phyloP scores from a whole-genome alignment of 2,888 invertebrate genomes.

The Parnassius glacialis region DNA sequence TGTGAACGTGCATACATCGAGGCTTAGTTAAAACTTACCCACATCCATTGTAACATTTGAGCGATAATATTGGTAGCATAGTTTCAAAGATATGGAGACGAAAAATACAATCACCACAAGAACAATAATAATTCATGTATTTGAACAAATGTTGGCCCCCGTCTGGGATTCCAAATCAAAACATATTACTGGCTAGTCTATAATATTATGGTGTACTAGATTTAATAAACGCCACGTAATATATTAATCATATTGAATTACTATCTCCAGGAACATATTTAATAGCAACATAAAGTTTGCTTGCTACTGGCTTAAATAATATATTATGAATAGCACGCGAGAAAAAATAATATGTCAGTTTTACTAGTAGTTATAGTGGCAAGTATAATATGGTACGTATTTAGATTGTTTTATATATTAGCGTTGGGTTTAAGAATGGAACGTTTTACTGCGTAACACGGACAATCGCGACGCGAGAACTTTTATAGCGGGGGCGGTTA shows the following conservation, averaged over 20 bases:
- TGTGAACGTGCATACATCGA: no score
- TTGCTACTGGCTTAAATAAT: background rate
- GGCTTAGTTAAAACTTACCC: no score
- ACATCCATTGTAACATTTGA: no score
- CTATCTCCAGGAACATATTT: background rate
- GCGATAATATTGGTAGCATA: no score
- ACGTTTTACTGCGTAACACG: slow-evolving; percentile 77
- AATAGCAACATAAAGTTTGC: background rate
- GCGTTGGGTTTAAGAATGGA: slow-evolving; percentile 60
- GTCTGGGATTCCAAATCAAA: no score
- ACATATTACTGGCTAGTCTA: no score
- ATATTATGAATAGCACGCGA: background rate
- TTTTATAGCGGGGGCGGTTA: slow-evolving; percentile 76
- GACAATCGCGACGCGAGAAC: slow-evolving; percentile 68
- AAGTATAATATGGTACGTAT: slow-evolving; percentile 47
- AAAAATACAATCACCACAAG: no score
- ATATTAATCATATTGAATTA: background rate
- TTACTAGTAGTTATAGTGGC: slow-evolving; percentile 23
- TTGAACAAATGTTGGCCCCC: no score
- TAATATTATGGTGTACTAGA: no score
- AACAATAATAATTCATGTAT: no score
- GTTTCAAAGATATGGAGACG: no score
- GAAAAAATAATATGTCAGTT: slow-evolving; percentile 26
- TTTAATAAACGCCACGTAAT: no score
- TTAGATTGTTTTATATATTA: slow-evolving; percentile 67